Evolutionary conservation across 2,888 invertebrate species (phyloP).

Genomic region (Tuberolachnus salignus): DNA sequence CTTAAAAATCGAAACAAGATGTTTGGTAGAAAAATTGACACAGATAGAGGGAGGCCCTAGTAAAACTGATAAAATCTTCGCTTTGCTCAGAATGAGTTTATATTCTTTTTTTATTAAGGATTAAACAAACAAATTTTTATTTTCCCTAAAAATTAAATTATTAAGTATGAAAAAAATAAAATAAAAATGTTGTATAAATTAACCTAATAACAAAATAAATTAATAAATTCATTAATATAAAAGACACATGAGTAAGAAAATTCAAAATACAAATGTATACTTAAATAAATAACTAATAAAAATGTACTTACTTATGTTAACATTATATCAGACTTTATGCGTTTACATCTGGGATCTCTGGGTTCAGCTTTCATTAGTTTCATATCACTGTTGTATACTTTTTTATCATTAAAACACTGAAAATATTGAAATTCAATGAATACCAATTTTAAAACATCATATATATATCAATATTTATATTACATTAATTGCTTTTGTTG

Average conservation of each 20-base stretch:
- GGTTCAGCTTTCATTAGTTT: constrained; percentile 87
- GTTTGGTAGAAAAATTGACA: no score
- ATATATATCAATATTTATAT: constrained; percentile 56
- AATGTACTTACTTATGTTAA: constrained; percentile 35
- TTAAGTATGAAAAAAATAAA: no score
- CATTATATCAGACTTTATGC: constrained; percentile 55
- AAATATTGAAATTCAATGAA: constrained; percentile 39
- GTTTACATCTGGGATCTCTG: constrained; percentile 57
- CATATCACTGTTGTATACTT: constrained; percentile 82
- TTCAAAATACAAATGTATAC: neutral
- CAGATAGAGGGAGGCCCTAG: no score
- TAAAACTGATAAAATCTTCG: no score
- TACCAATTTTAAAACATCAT: neutral
- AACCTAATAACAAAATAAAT: no score
- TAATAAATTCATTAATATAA: neutral
- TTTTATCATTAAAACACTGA: constrained; percentile 78
- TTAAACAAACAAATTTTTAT: no score
- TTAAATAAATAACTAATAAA: neutral
- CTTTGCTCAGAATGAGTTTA: no score
- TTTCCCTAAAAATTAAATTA: no score
- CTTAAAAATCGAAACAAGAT: no score
- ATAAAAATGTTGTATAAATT: no score
- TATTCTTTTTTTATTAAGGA: no score
- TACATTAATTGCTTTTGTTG: constrained; percentile 76
- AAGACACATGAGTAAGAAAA: neutral